phyloP scores from a whole-genome alignment of 2,797 vertebrate genomes.

The Morelia viridis region DNA sequence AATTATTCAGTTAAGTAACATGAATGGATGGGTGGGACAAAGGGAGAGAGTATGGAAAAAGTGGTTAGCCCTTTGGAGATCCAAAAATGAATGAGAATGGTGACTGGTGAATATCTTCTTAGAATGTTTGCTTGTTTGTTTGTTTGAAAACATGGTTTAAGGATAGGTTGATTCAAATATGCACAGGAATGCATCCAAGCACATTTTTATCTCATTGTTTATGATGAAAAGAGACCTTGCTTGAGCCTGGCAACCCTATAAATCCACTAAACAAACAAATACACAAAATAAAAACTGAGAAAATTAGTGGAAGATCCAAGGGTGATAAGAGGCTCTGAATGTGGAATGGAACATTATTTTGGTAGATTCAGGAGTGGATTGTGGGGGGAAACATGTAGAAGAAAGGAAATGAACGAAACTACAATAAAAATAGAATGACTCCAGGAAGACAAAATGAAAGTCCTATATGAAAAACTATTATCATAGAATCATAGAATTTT shows the following conservation, averaged over 20 bases:
- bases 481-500: too few species aligned
- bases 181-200: not conserved
- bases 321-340: not conserved
- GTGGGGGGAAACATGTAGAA: not conserved
- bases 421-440: not conserved
- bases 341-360: not conserved
- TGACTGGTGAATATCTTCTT: not conserved
- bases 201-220: not conserved
- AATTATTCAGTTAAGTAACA: not conserved
- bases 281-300: not conserved
- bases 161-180: not conserved
- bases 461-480: not conserved
- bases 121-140: not conserved
- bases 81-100: not conserved
- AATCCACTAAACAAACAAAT: not conserved
- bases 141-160: not conserved
- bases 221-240: not conserved
- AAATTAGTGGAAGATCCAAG: not conserved
- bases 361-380: not conserved
- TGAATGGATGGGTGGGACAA: not conserved
- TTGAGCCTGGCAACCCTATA: not conserved
- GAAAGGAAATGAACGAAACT: not conserved
- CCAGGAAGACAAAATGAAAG: not conserved
- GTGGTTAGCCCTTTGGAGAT: not conserved
- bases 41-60: not conserved